These are phyloP conservation scores for Cygnus olor DNA, from an alignment of 2,797 vertebrate species.

Conservation along the genomic window DNA sequence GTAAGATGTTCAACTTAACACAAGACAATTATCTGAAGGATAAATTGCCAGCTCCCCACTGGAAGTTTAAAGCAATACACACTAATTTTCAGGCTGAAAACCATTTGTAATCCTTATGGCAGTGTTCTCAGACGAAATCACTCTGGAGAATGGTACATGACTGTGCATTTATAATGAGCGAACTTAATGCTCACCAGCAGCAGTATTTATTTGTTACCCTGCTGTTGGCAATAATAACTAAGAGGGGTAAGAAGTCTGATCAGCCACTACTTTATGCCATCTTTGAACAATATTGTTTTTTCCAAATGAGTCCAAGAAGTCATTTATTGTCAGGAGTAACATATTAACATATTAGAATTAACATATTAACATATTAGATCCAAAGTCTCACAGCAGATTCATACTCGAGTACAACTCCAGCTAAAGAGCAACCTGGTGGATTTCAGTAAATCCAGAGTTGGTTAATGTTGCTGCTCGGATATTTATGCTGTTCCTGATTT, in stretches of 20 bases:
- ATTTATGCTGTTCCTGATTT: neutral
- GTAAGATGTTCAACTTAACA: constrained; percentile 57
- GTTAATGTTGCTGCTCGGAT: neutral
- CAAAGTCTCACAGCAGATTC: neutral
- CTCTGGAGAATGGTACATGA: neutral
- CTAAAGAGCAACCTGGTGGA: neutral
- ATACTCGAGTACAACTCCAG: neutral
- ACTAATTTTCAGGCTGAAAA: constrained; percentile 59
- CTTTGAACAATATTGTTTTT: neutral
- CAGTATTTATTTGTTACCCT: constrained; percentile 13
- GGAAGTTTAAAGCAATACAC: constrained; percentile 55
- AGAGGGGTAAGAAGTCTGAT: neutral
- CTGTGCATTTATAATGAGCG: constrained; percentile 58
- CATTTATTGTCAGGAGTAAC: neutral
- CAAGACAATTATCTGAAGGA: constrained; percentile 64
- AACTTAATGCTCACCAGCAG: constrained; percentile 28
- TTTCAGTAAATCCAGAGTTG: neutral
- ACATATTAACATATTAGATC: neutral
- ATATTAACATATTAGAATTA: neutral
- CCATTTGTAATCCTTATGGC: constrained; percentile 60
- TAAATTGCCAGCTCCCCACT: constrained; percentile 46
- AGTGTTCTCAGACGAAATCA: constrained; percentile 56
- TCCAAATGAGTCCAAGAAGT: neutral
- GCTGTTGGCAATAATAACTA: constrained; percentile 8
- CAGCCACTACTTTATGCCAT: neutral